Base-by-base conservation (phyloP, 1,140 invertebrate genomes). In the Leptopilina boulardi region DNA sequence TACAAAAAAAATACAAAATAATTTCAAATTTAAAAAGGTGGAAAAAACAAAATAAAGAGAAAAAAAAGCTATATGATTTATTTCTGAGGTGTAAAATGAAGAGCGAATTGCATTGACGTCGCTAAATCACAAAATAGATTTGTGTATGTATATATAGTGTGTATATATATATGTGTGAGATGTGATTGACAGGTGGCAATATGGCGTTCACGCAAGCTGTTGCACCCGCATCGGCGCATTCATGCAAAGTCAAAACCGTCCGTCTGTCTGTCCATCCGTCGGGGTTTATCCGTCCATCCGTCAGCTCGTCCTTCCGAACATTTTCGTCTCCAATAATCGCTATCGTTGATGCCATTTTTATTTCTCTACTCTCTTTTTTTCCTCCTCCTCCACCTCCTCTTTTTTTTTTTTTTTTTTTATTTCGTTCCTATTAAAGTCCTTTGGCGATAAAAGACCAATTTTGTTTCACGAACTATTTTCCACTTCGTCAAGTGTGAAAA, bases 201-300 rank as follows among this genome's bases (percentile, higher is more conserved):
- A 84, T 84, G 81, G 79, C 89, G 89, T 91, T 91, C 2, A 90
- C 89, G 89, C 90, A 91, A 91, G 90, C 90, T 91, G 90, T 91
- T 91, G 90, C 90, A 91, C 89, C 89, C 90, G 89, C 89, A 91
- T 91, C 89, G 91, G 90, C 89, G 89, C 89, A 89, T 88, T 91
- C 90, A 91, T 91, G 89, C 90, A 91, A 89, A 91, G 87, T 91
- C 89, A 85, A n/a, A 90, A 89, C 84, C 85, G 86, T 87, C 87
- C 85, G 85, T 86, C 85, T 85, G 86, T 86, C 84, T 83, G 84
- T 88, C 86, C 86, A 84, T 86, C 85, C 82, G 75, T 78, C 59
- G 66, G 81, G n/a, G 78, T 82, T 82, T 82, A 83, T 85, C 81
- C 80, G 82, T 86, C 83, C 87, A 83, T 88, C 83, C 85, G 81